Percentiles rank a stretch among this genome's conserved stretches.
Conservation (phyloP, 2,113 vertebrate species). For the Sprattus sprattus region DNA sequence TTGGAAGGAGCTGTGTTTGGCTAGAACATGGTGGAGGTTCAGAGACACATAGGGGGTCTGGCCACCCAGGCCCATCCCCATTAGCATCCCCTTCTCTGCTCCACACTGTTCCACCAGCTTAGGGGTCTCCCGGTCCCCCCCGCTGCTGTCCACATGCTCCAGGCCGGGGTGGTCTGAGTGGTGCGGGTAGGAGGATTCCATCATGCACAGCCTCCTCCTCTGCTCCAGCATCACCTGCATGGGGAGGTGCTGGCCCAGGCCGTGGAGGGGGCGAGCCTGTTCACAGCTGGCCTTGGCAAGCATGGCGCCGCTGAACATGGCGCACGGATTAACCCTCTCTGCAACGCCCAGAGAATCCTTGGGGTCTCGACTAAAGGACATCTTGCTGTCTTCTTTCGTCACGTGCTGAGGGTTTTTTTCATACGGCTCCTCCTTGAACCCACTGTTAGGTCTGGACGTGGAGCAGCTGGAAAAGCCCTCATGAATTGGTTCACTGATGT, state of each 20-base stretch:
- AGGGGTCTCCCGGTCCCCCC: slow-evolving; percentile 43
- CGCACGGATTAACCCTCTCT: slow-evolving; percentile 56
- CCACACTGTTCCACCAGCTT: slow-evolving; percentile 56
- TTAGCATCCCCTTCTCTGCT: slow-evolving; percentile 55
- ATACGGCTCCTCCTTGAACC: slow-evolving; percentile 76
- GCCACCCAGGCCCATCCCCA: slow-evolving; percentile 59
- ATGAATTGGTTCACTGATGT: slow-evolving; percentile 58
- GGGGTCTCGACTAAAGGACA: slow-evolving; percentile 60
- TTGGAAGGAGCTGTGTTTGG: slow-evolving; percentile 77
- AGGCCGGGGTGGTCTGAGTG: slow-evolving; percentile 40
- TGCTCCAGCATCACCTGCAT: slow-evolving; percentile 74
- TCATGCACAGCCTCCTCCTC: slow-evolving; percentile 69
- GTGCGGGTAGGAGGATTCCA: slow-evolving; percentile 66
- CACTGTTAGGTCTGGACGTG: slow-evolving; percentile 54
- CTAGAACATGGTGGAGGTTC: slow-evolving; percentile 83
- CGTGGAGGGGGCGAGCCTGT: slow-evolving; percentile 65
- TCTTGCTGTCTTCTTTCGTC: slow-evolving; percentile 68
- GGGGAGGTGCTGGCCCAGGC: slow-evolving; percentile 69
- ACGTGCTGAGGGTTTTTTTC: slow-evolving; percentile 57
- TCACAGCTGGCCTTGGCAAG: slow-evolving; percentile 72
- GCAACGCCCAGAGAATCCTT: slow-evolving; percentile 49
- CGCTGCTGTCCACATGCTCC: slow-evolving; percentile 43
- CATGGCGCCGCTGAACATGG: slow-evolving; percentile 62
- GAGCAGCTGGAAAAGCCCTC: slow-evolving; percentile 66
- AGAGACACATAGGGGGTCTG: slow-evolving; percentile 81